Base-by-base conservation (phyloP, 1,140 invertebrate genomes). In the Psix sp. region DNA sequence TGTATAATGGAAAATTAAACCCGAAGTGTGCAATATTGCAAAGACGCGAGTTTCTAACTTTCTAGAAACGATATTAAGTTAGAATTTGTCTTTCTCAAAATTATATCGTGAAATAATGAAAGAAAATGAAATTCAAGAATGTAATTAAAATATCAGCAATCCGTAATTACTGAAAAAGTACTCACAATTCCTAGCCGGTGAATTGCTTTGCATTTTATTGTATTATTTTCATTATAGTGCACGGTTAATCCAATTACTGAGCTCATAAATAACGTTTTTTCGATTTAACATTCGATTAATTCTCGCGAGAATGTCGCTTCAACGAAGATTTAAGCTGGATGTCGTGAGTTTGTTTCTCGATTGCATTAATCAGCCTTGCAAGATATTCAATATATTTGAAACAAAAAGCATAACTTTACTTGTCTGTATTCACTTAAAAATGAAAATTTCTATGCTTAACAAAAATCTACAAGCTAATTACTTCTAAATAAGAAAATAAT, bases 191-290 rank as follows among this genome's bases (percentile, higher is more conserved):
- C 21, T 24, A 24, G 21, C 3, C 21, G 7, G 3, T 24, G 24
- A 54, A n/a, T 40, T 16, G 13, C 14, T 3, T 21, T 6, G 10
- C 15, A 36, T 14, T 45, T 18, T 13, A 35, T 5, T 11, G 21
- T n/a, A 38, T 49, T 40, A 26, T 40, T 49, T 51, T 43, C 20
- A 39, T 40, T 39, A 60, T 49, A 14, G 11, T 16, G 6, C 9
- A 15, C 14, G 31, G 14, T 49, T 16, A 43, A 35, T 29, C 17
- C 57, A 49, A 49, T 49, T 21, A 24, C 45, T 9, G 33, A 33
- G 36, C 42, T 62, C 36, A 51, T 62, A 62, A 62, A 51, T 62
- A 51, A 51, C 40, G 36, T 49, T 62, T 43, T 21, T 33, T 31
- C 33, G 6, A 49, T 49, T 40, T 40, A 33, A 46, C 31, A 60